Evolutionary conservation across 2,888 invertebrate genomes (phyloP).

Genomic region (Epirrita christyi): DNA sequence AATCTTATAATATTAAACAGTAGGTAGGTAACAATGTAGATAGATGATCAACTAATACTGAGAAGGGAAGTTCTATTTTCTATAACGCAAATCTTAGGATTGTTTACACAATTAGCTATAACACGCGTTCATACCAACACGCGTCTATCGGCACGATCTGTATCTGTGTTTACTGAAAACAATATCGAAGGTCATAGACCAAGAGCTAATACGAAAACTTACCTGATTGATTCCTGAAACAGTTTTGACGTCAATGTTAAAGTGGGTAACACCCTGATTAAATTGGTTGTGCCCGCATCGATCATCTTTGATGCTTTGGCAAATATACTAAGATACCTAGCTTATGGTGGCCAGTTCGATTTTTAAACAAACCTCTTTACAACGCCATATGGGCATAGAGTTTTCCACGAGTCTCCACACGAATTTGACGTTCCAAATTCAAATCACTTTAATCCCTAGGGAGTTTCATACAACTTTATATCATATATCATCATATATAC

Average conservation of each 20-base stretch:
- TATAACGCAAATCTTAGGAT: conserved; percentile 22
- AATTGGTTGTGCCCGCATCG: neutral
- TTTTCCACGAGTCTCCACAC: no score
- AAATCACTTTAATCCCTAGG: no score
- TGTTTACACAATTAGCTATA: conserved; percentile 29
- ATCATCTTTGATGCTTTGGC: neutral
- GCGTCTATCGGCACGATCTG: neutral
- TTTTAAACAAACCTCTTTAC: no score
- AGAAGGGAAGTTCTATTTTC: conserved; percentile 36
- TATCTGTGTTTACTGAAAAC: conserved; percentile 13
- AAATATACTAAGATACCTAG: neutral
- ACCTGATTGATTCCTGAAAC: conserved; percentile 14
- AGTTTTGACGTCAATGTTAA: conserved; percentile 14
- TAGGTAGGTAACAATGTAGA: conserved; percentile 24
- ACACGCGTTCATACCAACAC: conserved; percentile 23
- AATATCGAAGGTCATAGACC: conserved; percentile 13
- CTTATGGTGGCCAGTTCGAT: no score
- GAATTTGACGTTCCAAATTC: no score
- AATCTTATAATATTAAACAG: conserved; percentile 37
- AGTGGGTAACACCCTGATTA: neutral
- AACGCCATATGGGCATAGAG: no score
- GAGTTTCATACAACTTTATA: no score
- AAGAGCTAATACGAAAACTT: conserved; percentile 1
- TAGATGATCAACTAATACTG: conserved; percentile 30
- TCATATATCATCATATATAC: no score